Evolutionary conservation across 1,140 invertebrate species (phyloP).

Genomic region (Zaprionus inermis): DNA sequence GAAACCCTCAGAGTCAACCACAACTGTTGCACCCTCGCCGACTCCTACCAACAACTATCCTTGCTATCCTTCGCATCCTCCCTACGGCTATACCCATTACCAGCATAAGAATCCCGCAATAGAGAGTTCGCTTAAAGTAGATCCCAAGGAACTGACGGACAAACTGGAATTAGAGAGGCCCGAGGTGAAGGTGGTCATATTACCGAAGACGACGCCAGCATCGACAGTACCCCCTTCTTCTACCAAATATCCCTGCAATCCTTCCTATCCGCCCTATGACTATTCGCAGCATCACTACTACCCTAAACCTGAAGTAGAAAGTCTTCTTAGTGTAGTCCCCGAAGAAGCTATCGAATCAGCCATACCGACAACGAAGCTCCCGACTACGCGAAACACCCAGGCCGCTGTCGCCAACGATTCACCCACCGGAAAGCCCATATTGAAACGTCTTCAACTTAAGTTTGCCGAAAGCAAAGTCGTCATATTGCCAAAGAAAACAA

Average conservation of each 20-base stretch:
- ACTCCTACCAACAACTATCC: constrained; percentile 12
- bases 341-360: constrained; percentile 7
- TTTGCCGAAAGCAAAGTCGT: neutral
- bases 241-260: constrained; percentile 3
- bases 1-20: neutral
- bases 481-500: neutral
- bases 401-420: neutral
- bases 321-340: constrained; percentile 10
- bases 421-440: neutral
- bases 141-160: no score
- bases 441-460: neutral
- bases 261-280: constrained; percentile 19
- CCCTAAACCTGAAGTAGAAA: neutral
- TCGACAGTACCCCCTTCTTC: neutral
- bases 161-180: neutral
- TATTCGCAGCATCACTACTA: constrained; percentile 1
- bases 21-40: neutral
- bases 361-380: constrained; percentile 22
- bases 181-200: constrained; percentile 17
- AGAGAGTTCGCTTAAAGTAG: no score
- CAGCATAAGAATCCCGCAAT: no score
- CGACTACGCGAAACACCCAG: constrained; percentile 27
- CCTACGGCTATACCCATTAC: neutral
- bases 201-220: constrained; percentile 10
- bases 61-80: constrained; percentile 26